Base-by-base conservation (phyloP, 92 coral and sea anemone species). In the Phenganax stokvisi region DNA sequence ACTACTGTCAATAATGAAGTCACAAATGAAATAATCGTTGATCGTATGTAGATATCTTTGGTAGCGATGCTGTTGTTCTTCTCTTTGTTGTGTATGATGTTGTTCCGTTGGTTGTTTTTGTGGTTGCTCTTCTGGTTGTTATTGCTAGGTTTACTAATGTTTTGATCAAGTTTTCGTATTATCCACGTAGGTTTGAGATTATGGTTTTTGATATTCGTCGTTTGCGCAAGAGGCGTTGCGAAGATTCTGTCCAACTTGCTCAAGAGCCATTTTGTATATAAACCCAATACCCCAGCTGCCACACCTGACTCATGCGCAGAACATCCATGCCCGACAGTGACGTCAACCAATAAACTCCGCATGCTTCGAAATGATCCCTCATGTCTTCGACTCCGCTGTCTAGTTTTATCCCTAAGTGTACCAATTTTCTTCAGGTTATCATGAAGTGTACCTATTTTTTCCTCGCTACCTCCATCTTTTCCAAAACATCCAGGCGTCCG, bases 231-330 rank as follows among this genome's bases (percentile, higher is more conserved):
- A 13, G 67, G 25, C 25, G 67, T 15, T 61, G 67, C 15, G 3
- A 2, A 37, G 53, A 51, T 16, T 15, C 58, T 58, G 17, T 79
- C 65, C 53, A 79, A 17, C n/a, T 79, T 79, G 61, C 12, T 51
- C 56, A 79, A 51, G 73, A 63, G 74, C 83, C 83, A 79, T 79
- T 62, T 79, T 0, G 62, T 51, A 29, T 79, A 79, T 15, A 15
- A 2, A 8, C 83, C 83, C 51, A 79, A 54, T 0, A 79, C 9
- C 31, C 83, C 83, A 31, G 74, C 83, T 17, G 74, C 83, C 9
- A 79, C 83, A 0, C 83, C 83, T 6, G 83, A 79, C 51, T 79
- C 83, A 12, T 79, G 83, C 15, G 83, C 53, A 51, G 83, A 79
- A 79, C 83, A 79, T 15, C 83, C 83, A 29, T 79, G 51, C 12